Conservation (phyloP, 2,113 vertebrate genomes). For the Rhombomys opimus region DNA sequence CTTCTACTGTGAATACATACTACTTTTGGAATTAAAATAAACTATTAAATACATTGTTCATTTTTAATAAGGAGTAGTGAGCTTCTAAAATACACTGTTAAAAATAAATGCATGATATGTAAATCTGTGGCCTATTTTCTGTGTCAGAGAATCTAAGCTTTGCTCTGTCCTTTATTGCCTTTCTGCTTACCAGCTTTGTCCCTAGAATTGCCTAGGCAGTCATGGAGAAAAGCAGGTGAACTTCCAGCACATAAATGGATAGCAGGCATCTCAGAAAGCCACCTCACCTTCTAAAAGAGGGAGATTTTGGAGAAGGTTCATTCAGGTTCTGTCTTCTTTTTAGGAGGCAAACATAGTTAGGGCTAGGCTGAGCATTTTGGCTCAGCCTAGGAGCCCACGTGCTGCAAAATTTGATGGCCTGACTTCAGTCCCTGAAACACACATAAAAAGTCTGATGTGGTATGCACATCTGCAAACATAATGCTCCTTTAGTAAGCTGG, state of each 20-base stretch:
- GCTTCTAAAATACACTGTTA: constrained; percentile 64
- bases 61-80: constrained; percentile 73
- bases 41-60: constrained; percentile 73
- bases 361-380: background rate
- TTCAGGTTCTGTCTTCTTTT: background rate
- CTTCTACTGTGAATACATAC: constrained; percentile 23
- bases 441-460: background rate
- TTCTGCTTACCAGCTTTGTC: background rate
- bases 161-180: fast-evolving
- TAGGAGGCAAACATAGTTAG: background rate
- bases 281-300: background rate
- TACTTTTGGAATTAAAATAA: constrained; percentile 72
- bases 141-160: background rate
- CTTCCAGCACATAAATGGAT: fast-evolving
- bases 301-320: background rate
- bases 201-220: fast-evolving
- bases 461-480: background rate
- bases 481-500: too few species aligned
- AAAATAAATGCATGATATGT: constrained; percentile 66
- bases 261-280: background rate
- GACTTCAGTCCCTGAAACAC: too few species aligned
- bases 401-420: background rate
- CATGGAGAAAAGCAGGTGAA: fast-evolving
- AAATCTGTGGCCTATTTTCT: constrained; percentile 66
- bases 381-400: background rate